Evolutionary conservation across 2,888 invertebrate genomes (phyloP).

Genomic region (Noctua pronuba): DNA sequence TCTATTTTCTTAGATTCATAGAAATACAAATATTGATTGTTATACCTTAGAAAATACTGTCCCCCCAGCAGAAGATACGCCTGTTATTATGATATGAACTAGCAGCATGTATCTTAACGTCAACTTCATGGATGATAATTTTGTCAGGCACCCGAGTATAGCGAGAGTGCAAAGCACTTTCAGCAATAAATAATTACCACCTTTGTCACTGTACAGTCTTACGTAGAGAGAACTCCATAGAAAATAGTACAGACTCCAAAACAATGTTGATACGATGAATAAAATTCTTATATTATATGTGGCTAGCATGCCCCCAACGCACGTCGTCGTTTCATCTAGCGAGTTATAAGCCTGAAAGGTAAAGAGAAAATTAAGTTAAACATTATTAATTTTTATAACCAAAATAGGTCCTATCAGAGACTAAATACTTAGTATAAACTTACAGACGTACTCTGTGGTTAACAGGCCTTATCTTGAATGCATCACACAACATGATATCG

Average conservation of each 20-base stretch:
- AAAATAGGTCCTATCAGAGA: neutral
- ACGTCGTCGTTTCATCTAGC: constrained; percentile 82
- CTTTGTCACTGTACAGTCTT: constrained; percentile 73
- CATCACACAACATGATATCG: constrained; percentile 77
- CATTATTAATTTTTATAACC: neutral
- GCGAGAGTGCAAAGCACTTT: constrained; percentile 74
- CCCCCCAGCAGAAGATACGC: constrained; percentile 71
- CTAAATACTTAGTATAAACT: constrained; percentile 62
- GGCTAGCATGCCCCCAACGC: constrained; percentile 77
- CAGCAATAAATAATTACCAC: constrained; percentile 67
- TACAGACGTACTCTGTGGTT: constrained; percentile 86
- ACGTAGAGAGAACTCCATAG: constrained; percentile 81
- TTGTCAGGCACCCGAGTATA: constrained; percentile 74
- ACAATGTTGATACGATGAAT: constrained; percentile 68
- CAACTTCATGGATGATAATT: constrained; percentile 74
- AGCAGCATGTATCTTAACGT: constrained; percentile 76
- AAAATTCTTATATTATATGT: constrained; percentile 79
- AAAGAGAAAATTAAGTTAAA: neutral
- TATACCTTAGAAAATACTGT: constrained; percentile 69
- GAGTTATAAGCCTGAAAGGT: constrained; percentile 83
- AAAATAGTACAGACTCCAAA: constrained; percentile 81
- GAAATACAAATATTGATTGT: neutral
- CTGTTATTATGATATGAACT: constrained; percentile 76
- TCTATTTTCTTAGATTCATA: neutral
- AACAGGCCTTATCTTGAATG: constrained; percentile 87